A percentile compares a stretch with the other conserved stretches of the same genome.
Conservation (phyloP, 2,797 vertebrate genomes). For the Centroberyx gerrardi region DNA sequence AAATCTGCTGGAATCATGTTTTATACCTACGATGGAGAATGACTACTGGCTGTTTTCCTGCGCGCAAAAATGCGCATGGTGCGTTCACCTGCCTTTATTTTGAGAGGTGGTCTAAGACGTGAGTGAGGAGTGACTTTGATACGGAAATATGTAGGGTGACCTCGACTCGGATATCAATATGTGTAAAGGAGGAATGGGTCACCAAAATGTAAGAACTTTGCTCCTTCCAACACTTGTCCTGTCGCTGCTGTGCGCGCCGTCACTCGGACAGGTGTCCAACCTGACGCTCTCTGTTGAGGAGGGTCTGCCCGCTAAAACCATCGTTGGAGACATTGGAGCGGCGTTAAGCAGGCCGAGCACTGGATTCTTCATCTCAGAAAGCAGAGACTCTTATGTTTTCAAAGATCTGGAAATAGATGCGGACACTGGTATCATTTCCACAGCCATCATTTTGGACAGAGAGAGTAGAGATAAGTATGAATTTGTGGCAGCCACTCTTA, state of each 20-base stretch:
- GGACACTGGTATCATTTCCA: constrained; percentile 93
- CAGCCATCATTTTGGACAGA: constrained; percentile 89
- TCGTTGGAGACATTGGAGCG: constrained; percentile 91
- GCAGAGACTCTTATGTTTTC: constrained; percentile 90
- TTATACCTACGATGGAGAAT: constrained; percentile 22
- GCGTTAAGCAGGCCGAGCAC: constrained; percentile 82
- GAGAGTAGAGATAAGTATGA: constrained; percentile 90
- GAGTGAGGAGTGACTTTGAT: background rate
- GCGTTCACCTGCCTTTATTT: background rate
- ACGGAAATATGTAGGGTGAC: constrained; percentile 45
- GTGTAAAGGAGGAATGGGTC: constrained; percentile 57
- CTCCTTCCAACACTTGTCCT: constrained; percentile 54
- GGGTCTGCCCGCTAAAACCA: constrained; percentile 89
- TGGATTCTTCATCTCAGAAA: constrained; percentile 94
- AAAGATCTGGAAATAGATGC: constrained; percentile 92
- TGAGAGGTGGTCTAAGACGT: constrained; percentile 24
- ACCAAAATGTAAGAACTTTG: background rate
- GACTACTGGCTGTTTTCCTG: constrained; percentile 4
- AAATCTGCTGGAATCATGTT: background rate
- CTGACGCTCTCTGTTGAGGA: constrained; percentile 91
- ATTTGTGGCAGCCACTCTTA: constrained; percentile 92
- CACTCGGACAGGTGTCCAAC: constrained; percentile 86
- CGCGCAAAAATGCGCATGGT: constrained; percentile 26
- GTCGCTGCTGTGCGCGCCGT: constrained; percentile 63
- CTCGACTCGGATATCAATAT: background rate